Evolutionary conservation across 2,888 invertebrate genomes (phyloP), one percentile per base, ranked within the genome.

Genomic region (Cephus nigrinus): DNA sequence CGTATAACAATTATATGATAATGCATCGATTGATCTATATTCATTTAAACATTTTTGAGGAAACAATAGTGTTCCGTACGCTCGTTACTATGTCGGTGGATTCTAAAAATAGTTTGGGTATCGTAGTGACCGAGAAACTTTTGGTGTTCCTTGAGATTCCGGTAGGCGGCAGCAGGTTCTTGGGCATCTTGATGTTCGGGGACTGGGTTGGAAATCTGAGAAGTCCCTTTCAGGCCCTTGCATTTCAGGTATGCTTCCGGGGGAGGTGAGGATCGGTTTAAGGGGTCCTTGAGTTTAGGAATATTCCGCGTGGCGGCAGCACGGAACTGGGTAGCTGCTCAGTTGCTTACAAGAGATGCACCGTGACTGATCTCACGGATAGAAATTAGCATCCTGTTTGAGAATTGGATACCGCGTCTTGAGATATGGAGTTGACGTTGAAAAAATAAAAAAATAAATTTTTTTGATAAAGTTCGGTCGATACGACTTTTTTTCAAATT

Each of bases 161-260:
- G 81, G 78, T 79, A 89, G 90, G 78, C 82, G 90, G 90, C 90
- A 90, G 88, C 89, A 91, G 84, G 78, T 83, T 81, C 81, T 55
- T 55, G 55, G 55, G 23, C 55, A 9, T 55, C 55, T 2, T 2
- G 55, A 1, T 55, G 23, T 55, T 55, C 55, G 9, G 9, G 55
- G 55, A 55, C 55, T 55, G 23, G 2, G 23, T 55, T 55, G 9
- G 55, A 55, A 23, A 55, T 23, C 55, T 55, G 23, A 55, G 55
- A 55, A 55, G 55, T 23, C 55, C 55, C 55, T 55, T 55, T 55
- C 23, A 23, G 55, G 9, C 55, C 55, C 55, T 30, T 32, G 36
- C 33, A 30, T 32, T 71, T 71, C 71, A 71, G 33, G 71, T 31
- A 74, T 68, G 72, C 68, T 55, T 74, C 74, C 74, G 33, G 30